Evolutionary conservation across 2,797 vertebrate species (phyloP), one percentile per base, ranked within the genome.

Genomic region (Serranus cabrilla): DNA sequence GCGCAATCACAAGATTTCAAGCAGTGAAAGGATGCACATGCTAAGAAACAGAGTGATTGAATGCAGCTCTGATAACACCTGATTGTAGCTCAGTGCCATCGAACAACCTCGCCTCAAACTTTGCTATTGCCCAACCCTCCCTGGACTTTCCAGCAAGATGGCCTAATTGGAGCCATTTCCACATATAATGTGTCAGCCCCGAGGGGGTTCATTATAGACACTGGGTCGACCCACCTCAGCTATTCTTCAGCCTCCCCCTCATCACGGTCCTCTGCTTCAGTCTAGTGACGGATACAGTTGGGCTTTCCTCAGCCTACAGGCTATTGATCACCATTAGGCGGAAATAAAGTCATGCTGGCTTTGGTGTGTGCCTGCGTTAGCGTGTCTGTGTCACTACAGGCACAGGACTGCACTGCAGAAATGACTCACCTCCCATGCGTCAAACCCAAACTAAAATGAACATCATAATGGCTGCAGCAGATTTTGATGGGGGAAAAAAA

Each of bases 151-250:
- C 75, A 88, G 82, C 81, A 78, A 84, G 81, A 78, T 81, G 59
- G 74, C 76, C 82, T 93, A 94, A 95, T 94, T 93, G 90, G 88
- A 91, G 67, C 87, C 87, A 93, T 94, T 93, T 94, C 85, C 90
- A 80, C 88, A 82, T 89, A 84, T 92, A 91, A 91, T 89, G 72
- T 70, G 43, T 69, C 58, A 40, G 46, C 55, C 91, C 90, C 90
- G 49, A 63, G 83, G 82, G 93, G 77, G 47, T 91, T 94, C 87
- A 92, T 94, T 93, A 95, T 58, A 64, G 76, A 84, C 61, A 69
- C 34, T 27, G 65, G 59, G 63, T 59, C 11, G 52, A 76, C 58
- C 72, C 76, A 76, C 60, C 62, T 67, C 61, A 49, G 74, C 80
- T 68, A 56, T 69, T 83, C 61, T 71, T 75, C 75, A 67, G 46